phyloP scores from a whole-genome alignment of 1,140 invertebrate species.

The Heterodera schachtii region DNA sequence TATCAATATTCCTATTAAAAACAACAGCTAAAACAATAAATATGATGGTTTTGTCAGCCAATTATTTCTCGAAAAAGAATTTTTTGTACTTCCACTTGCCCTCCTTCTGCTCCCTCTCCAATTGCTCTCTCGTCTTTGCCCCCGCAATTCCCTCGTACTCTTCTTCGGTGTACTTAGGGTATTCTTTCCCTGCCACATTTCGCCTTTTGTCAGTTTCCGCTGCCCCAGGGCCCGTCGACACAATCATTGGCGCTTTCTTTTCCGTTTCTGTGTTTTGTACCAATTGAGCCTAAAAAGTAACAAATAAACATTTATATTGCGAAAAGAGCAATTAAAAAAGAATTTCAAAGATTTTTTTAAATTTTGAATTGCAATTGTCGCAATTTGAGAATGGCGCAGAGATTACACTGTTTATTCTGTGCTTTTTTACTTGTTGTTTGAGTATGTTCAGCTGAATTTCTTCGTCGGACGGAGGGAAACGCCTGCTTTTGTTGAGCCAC shows the following conservation, averaged over 20 bases:
- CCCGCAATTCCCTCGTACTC: neutral
- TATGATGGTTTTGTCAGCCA: too few relatives aligned
- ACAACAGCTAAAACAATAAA: too few relatives aligned
- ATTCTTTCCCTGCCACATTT: neutral
- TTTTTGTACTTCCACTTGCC: neutral
- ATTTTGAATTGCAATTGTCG: too few relatives aligned
- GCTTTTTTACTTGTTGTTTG: constrained; percentile 10
- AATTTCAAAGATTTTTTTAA: too few relatives aligned
- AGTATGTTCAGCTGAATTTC: constrained; percentile 16
- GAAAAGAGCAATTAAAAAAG: too few relatives aligned
- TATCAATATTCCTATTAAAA: too few relatives aligned
- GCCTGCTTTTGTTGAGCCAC: constrained; percentile 2
- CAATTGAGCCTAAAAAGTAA: constrained; percentile 25
- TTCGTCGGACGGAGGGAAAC: constrained; percentile 23
- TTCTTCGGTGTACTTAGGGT: neutral
- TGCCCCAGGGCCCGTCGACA: neutral
- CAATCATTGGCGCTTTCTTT: neutral
- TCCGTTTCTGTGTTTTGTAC: constrained; percentile 5
- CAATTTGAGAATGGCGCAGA: too few relatives aligned
- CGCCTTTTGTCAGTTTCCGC: neutral
- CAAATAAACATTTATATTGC: too few relatives aligned
- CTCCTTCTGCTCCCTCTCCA: neutral
- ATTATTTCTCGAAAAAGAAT: neutral
- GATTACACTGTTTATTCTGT: too few relatives aligned
- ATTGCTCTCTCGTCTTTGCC: neutral